A percentile compares a stretch with the other conserved stretches of the same genome.
These are phyloP conservation scores for Misgurnus mizolepis DNA, from an alignment of 2,113 vertebrate genomes.

Conservation along the genomic window DNA sequence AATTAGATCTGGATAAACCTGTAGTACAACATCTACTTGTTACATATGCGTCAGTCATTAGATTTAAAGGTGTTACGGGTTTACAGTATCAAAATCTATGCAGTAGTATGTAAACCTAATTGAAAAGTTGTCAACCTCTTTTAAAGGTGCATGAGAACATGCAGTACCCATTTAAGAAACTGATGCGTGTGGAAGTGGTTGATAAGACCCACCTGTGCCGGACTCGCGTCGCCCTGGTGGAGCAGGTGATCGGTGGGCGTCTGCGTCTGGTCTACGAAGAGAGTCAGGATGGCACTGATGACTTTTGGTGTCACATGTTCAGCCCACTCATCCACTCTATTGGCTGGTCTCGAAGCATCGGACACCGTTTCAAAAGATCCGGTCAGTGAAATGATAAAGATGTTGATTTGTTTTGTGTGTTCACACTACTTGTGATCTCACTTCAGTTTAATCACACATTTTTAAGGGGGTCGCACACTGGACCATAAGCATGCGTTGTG, in stretches of 20 bases:
- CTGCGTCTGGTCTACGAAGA: constrained; percentile 93
- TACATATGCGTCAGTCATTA: background rate
- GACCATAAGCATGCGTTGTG: too few species aligned
- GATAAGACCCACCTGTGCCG: constrained; percentile 96
- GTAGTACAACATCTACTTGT: background rate
- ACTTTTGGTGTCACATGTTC: constrained; percentile 99
- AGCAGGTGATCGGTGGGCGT: constrained; percentile 92
- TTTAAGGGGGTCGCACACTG: too few species aligned
- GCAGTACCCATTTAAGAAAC: constrained; percentile 96
- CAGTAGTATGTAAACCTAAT: too few species aligned
- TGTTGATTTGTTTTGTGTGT: background rate
- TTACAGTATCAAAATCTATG: too few species aligned
- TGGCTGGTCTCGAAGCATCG: constrained; percentile 96
- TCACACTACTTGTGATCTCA: background rate
- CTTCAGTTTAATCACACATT: background rate
- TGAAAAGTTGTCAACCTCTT: too few species aligned
- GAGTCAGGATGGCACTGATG: constrained; percentile 90
- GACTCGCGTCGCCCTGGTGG: constrained; percentile 92
- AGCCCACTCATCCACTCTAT: constrained; percentile 95
- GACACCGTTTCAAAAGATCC: constrained; percentile 96
- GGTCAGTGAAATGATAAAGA: constrained; percentile 72
- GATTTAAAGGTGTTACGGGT: background rate
- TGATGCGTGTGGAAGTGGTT: constrained; percentile 97
- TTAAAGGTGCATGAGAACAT: constrained; percentile 89
- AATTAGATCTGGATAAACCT: constrained; percentile 12